Base-by-base conservation (phyloP, 2,888 invertebrate genomes). In the Drosophila borborema region DNA sequence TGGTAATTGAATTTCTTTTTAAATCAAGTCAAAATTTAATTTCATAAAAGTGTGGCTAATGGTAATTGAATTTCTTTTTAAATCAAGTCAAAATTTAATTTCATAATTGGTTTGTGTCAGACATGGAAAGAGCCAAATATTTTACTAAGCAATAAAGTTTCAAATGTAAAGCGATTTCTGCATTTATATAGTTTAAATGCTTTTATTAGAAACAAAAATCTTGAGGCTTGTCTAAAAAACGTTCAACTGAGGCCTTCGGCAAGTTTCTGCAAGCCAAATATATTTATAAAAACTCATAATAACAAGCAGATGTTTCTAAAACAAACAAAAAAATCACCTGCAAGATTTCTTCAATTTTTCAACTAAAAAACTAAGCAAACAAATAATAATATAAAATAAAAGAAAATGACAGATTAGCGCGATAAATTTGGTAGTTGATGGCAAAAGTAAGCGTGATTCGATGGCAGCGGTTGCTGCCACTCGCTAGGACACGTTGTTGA, bases 401-500 rank as follows among this genome's bases (percentile, higher is more conserved):
- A 51, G 53, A 65, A 72, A 56, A 69, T 71, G 76, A 76, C 71
- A 74, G 81, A 86, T 81, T 86, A 83, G 71, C 72, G 64, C 43
- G 48, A 70, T 56, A 77, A 73, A 63, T 73, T 77, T 40, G 46
- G 10, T 8, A 41, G 62, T 64, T 43, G 72, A 12, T 20, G n/a
- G 16, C 38, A 7, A 14, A 40, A 40, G 16, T 40, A 40, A 14
- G n/a, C 23, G 43, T 64, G 63, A 82, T 67, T 75, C 83, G 74
- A 81, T 86, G 74, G 81, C 66, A 62, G 71, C 62, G 67, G 74
- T 65, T 66, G 75, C 60, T 66, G 61, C 66, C 34, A 67, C 64
- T 64, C 34, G 81, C 64, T 64, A 20, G 81, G 74, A 80, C 74
- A 67, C 82, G 80, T 80, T 80, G 71, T 64, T 72, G 78, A 82